phyloP scores from a whole-genome alignment of 2,888 invertebrate species.

The Cheilosia soror region DNA sequence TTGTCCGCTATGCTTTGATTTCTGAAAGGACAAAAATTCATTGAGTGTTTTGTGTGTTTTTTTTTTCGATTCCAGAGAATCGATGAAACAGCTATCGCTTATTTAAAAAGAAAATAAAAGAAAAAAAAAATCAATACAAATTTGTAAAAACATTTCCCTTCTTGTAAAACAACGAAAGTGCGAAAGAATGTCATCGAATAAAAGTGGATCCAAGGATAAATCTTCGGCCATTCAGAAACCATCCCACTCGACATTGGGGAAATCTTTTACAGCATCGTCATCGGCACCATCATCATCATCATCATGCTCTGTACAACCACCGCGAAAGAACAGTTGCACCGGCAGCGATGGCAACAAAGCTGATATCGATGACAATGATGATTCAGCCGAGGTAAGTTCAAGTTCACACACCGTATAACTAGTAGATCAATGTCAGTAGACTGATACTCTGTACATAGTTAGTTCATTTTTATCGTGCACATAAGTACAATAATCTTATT shows the following conservation, averaged over 20 bases:
- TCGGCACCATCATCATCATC: neutral
- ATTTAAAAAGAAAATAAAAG: too few relatives aligned
- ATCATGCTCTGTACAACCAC: neutral
- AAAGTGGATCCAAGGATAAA: constrained; percentile 24
- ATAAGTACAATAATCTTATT: neutral
- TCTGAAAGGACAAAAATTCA: too few relatives aligned
- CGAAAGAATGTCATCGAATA: constrained; percentile 34
- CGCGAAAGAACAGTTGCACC: constrained; percentile 20
- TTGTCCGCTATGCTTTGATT: too few relatives aligned
- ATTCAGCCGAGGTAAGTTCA: constrained; percentile 61
- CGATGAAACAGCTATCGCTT: too few relatives aligned
- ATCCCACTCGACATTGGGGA: constrained; percentile 19
- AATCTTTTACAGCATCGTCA: constrained; percentile 10
- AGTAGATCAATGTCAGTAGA: constrained; percentile 9
- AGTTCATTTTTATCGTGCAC: neutral
- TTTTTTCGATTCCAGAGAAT: too few relatives aligned
- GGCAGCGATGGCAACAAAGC: constrained; percentile 21
- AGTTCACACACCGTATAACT: neutral
- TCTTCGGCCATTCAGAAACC: constrained; percentile 1
- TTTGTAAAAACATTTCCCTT: too few relatives aligned
- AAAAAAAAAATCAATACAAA: too few relatives aligned
- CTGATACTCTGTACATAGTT: neutral
- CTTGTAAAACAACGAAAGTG: too few relatives aligned
- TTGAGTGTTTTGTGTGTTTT: too few relatives aligned
- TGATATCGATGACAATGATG: constrained; percentile 55